Evolutionary conservation across 53 echinoderm and acorn worm species (phyloP).

Genomic region (Luidia sarsii): DNA sequence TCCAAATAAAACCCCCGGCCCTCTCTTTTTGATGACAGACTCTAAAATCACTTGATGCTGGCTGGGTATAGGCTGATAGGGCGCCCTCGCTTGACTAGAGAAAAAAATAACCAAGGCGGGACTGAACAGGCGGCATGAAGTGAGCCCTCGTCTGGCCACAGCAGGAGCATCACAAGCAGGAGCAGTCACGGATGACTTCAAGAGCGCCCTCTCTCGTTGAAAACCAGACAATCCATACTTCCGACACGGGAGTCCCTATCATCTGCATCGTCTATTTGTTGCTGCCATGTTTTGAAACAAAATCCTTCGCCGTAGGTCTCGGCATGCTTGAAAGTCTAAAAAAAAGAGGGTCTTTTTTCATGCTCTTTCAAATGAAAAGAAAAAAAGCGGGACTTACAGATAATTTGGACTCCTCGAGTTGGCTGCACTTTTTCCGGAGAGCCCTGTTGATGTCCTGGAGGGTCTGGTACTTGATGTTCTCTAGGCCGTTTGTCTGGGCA

Average conservation of each 20-base stretch:
- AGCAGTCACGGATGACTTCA: background rate
- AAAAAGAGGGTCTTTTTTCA: too few species aligned
- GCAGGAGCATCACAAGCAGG: background rate
- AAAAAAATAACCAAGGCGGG: background rate
- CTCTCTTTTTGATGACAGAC: too few species aligned
- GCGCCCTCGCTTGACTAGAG: constrained; percentile 35
- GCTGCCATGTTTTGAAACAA: too few species aligned
- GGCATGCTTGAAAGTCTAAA: too few species aligned
- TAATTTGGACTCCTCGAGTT: constrained; percentile 29
- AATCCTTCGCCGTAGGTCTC: too few species aligned
- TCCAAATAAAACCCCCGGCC: too few species aligned
- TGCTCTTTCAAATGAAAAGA: too few species aligned
- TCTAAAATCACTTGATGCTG: too few species aligned
- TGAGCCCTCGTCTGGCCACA: constrained; percentile 39
- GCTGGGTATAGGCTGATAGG: too few species aligned
- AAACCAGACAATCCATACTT: too few species aligned
- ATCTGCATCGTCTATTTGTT: too few species aligned
- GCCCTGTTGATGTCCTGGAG: constrained; percentile 66
- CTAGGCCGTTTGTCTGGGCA: constrained; percentile 52
- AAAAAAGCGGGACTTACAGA: constrained; percentile 41
- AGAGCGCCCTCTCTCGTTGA: constrained; percentile 23
- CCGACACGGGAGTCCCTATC: too few species aligned
- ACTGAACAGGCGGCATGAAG: background rate
- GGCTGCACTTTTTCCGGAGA: constrained; percentile 53
- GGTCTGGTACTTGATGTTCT: constrained; percentile 56